Evolutionary conservation across 2,888 invertebrate species (phyloP).

Genomic region (Cheilosia scutellata): DNA sequence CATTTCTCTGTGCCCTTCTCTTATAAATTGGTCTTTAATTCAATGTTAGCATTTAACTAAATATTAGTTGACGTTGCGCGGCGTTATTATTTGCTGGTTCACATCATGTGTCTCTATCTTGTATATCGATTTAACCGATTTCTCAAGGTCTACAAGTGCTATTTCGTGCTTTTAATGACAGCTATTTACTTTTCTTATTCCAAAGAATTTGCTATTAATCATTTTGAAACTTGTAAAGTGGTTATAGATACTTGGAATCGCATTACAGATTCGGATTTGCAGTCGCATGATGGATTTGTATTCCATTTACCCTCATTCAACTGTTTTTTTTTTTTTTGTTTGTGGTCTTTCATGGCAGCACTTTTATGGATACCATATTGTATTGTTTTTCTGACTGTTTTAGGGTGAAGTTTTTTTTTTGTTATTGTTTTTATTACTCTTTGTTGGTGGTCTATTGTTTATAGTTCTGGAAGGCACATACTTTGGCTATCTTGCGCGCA

Average conservation of each 20-base stretch:
- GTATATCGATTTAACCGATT: constrained; percentile 15
- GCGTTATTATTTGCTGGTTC: constrained; percentile 24
- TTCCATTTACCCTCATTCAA: background rate
- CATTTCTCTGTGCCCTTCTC: constrained; percentile 13
- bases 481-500: background rate
- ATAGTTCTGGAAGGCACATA: constrained; percentile 5
- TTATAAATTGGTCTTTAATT: background rate
- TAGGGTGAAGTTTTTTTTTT: constrained; percentile 31
- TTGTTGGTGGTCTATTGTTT: constrained; percentile 46
- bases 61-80: constrained; percentile 1
- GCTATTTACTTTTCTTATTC: constrained; percentile 24
- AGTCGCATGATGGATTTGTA: background rate
- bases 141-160: constrained; percentile 71
- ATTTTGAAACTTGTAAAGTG: constrained; percentile 26
- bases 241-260: constrained; percentile 1
- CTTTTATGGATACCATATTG: background rate
- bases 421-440: constrained; percentile 9
- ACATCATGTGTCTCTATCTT: constrained; percentile 49
- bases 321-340: background rate
- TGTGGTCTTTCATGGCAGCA: background rate
- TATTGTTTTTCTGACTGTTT: constrained; percentile 19
- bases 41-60: background rate
- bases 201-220: constrained; percentile 57
- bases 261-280: background rate
- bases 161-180: constrained; percentile 49